Evolutionary conservation across 2,113 vertebrate genomes (phyloP).

Genomic region (Antennarius striatus): DNA sequence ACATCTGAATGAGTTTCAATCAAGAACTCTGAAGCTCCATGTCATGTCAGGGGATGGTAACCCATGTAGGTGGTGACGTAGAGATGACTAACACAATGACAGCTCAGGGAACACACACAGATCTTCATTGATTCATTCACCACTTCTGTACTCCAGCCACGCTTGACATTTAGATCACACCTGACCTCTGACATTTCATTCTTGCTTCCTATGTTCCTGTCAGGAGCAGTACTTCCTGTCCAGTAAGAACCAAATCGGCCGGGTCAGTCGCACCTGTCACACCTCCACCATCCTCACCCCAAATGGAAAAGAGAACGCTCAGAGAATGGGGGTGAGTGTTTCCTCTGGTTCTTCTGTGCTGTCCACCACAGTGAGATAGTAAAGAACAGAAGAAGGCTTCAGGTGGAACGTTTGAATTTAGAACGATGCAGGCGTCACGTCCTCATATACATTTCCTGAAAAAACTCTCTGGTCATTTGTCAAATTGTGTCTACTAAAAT

Average conservation of each 20-base stretch:
- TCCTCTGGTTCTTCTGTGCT: constrained; percentile 8
- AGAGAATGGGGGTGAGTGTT: constrained; percentile 79
- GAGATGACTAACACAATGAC: too few relatives aligned
- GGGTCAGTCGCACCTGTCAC: constrained; percentile 77
- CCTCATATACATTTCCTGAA: too few relatives aligned
- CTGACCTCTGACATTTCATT: constrained; percentile 38
- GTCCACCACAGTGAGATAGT: background rate
- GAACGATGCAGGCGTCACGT: too few relatives aligned
- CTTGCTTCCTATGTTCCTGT: constrained; percentile 15
- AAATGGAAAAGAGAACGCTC: constrained; percentile 82
- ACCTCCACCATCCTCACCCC: constrained; percentile 82
- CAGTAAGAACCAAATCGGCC: constrained; percentile 77
- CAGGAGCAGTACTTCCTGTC: constrained; percentile 80
- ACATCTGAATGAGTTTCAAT: too few relatives aligned
- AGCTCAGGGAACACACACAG: too few relatives aligned
- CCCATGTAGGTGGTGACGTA: too few relatives aligned
- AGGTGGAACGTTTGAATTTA: too few relatives aligned
- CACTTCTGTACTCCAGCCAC: background rate
- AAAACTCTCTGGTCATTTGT: too few relatives aligned
- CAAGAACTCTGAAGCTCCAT: too few relatives aligned
- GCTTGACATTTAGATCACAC: constrained; percentile 41
- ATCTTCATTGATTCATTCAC: background rate
- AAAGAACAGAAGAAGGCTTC: too few relatives aligned
- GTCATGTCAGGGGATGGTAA: too few relatives aligned
- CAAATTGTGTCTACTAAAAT: too few relatives aligned